Conservation (phyloP, 2,888 invertebrate genomes). For the Scrobipalpa atriplicella region DNA sequence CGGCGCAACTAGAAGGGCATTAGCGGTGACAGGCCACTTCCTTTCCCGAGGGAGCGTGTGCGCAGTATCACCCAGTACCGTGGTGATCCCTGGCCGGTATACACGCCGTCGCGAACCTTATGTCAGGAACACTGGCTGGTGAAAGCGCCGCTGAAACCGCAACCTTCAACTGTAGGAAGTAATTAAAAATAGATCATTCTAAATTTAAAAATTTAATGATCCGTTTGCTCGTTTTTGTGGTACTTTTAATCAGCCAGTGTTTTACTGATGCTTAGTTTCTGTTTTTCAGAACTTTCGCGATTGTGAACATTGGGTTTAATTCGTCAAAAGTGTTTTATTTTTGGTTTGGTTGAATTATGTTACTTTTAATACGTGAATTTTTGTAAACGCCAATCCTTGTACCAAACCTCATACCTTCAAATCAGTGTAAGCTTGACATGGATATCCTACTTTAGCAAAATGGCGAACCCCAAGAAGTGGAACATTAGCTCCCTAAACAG, state of each 20-base stretch:
- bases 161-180: conserved; percentile 21
- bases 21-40: conserved; percentile 73
- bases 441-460: conserved; percentile 38
- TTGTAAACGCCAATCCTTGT: not conserved
- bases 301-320: not conserved
- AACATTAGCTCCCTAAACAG: conserved; percentile 61
- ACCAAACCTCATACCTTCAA: conserved; percentile 1
- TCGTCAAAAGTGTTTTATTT: not conserved
- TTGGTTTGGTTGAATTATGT: not conserved
- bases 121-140: conserved; percentile 11
- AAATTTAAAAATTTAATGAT: conserved; percentile 1
- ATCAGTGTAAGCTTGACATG: conserved; percentile 28
- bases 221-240: not conserved
- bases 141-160: conserved; percentile 18
- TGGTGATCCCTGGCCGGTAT: not conserved
- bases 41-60: conserved; percentile 65
- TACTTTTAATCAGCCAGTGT: not conserved
- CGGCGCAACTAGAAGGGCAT: conserved; percentile 79
- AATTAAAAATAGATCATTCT: conserved; percentile 12
- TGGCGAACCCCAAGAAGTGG: conserved; percentile 58
- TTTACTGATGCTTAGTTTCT: not conserved
- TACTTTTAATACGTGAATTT: conserved; percentile 11
- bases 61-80: conserved; percentile 47
- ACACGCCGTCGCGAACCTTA: conserved; percentile 21
- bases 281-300: not conserved